Base-by-base conservation (phyloP, 2,797 vertebrate genomes). In the Champsocephalus gunnari region DNA sequence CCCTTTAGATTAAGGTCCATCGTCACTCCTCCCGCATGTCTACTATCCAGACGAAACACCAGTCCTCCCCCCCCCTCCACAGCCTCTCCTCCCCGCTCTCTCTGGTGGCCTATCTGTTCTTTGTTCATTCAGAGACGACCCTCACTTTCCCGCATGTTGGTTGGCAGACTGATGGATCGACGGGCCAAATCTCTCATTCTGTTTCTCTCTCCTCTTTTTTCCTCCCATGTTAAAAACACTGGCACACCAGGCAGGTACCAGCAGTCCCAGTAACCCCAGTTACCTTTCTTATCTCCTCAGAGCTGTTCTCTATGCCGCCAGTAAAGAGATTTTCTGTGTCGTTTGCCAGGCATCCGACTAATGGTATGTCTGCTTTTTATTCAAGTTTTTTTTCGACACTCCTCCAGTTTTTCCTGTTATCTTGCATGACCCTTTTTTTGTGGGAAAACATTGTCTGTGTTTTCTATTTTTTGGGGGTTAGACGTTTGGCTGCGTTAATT, bases 251-350 rank as follows among this genome's bases (percentile, higher is more conserved):
- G 63, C 77, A 71, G 72, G 80, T 16, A 51, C 81, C 87, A 65
- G 71, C 85, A 77, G 57, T 68, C 65, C 79, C 84, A 91, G 94
- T 96, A 96, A 97, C 87, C 74, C 93, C 89, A 91, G 94, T 94
- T 94, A 94, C 97, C 94, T 97, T 94, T 95, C 92, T 94, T 98
- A 96, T 98, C 95, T 98, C 96, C 96, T 96, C 97, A 99, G 98
- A 99, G 95, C 95, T 99, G 96, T 96, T 99, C 95, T 98, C 97
- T 97, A 97, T 98, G 97, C 97, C 97, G 93, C 94, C 97, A 94
- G 96, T 99, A 97, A 99, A 99, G 96, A 96, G 97, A 96, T 99
- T 99, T 99, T 99, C 98, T 97, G 98, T 99, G 96, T 99, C 97
- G 89, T 99, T 98, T 99, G 98, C 98, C 97, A 98, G 98, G 96